phyloP scores from a whole-genome alignment of 2,888 invertebrate genomes.

The Lepidochrysops patricia region DNA sequence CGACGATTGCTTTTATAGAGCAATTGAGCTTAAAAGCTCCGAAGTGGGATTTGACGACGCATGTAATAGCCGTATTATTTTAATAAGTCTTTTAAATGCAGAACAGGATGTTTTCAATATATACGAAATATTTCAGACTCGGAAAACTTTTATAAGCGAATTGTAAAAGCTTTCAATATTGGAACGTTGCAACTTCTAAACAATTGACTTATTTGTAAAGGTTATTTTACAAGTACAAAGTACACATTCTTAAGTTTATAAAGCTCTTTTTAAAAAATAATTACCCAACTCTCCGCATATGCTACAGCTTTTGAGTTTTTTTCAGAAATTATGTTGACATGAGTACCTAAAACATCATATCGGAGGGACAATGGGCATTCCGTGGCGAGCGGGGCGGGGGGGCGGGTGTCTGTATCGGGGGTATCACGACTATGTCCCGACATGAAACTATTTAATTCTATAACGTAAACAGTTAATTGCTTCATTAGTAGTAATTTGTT shows the following conservation, averaged over 20 bases:
- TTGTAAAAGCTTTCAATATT: neutral
- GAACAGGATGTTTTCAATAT: neutral
- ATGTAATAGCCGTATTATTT: neutral
- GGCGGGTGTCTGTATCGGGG: conserved; percentile 31
- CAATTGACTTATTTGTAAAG: neutral
- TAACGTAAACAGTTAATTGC: conserved; percentile 15
- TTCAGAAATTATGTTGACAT: conserved; percentile 40
- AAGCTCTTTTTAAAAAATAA: too few relatives aligned
- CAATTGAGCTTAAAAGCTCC: neutral
- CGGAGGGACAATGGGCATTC: conserved; percentile 66
- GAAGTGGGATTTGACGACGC: neutral
- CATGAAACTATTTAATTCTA: conserved; percentile 29
- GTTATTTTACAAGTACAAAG: neutral
- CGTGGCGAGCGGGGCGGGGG: conserved; percentile 33
- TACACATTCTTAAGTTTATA: too few relatives aligned
- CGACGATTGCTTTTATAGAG: neutral
- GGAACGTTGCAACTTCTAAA: neutral
- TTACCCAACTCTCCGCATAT: neutral
- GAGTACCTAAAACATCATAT: conserved; percentile 59
- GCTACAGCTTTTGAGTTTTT: neutral
- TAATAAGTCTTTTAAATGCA: neutral
- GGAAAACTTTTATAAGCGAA: neutral
- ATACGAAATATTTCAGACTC: neutral
- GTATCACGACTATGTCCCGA: conserved; percentile 35
- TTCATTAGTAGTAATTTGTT: conserved; percentile 8